Evolutionary conservation across 2,888 invertebrate species (phyloP), one percentile per base, ranked within the genome.

Genomic region (Trilocha varians): DNA sequence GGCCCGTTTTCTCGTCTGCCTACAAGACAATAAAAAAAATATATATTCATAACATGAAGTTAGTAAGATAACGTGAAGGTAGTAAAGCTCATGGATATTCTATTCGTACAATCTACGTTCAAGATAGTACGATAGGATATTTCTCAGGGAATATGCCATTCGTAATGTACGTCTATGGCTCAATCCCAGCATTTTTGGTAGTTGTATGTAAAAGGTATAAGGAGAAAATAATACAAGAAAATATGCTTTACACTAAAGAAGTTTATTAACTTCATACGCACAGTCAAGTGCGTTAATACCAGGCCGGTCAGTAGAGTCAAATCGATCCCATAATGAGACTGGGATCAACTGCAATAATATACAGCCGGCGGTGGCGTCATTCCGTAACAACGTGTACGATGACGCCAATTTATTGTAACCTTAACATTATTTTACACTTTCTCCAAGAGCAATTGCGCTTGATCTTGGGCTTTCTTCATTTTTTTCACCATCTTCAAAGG

Each of bases 191-290:
- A n/a, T n/a, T n/a, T n/a, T n/a, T n/a, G n/a, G n/a, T n/a, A n/a
- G n/a, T 16, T 13, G 13, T 38, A 14, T 3, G 25, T 13, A n/a
- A 35, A 37, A 35, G 35, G 18, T 17, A 35, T 9, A 32, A 16
- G 35, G 33, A 41, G 43, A 57, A 43, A 60, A 59, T 50, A 35
- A 56, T 49, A 59, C 47, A 54, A 42, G 45, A 47, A n/a, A 13
- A 36, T 40, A 65, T 73, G 73, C 72, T 70, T 79, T 80, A 82
- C 74, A 80, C 78, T 80, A 80, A 78, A 72, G 73, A 75, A 72
- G 76, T 72, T 59, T 72, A 71, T 75, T 69, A 70, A 69, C 65
- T 77, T 74, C 75, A 78, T 68, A 70, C 65, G 79, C 79, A 79
- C 79, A 58, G 59, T 69, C 50, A 64, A 62, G 78, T 77, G 78